These are phyloP conservation scores for Pissodes strobi DNA, from an alignment of 1,140 invertebrate genomes.

Conservation along the genomic window DNA sequence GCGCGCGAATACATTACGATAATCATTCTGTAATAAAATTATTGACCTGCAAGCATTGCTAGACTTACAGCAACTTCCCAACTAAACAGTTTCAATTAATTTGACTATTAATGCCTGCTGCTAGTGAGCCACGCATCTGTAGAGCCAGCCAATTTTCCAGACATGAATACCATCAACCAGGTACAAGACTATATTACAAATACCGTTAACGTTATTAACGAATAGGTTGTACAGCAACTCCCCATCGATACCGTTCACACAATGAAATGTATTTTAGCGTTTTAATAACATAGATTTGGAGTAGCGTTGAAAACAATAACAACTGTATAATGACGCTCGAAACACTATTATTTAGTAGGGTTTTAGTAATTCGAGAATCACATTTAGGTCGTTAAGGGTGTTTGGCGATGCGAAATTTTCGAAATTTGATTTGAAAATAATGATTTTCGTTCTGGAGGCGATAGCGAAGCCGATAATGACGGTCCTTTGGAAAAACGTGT, in stretches of 20 bases:
- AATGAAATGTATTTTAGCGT: constrained; percentile 34
- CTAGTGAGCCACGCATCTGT: too few species aligned
- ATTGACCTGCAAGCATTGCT: too few species aligned
- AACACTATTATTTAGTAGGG: constrained; percentile 30
- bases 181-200: background rate
- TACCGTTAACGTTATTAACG: background rate
- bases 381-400: constrained; percentile 31
- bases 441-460: constrained; percentile 3
- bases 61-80: too few species aligned
- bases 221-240: background rate
- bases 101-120: too few species aligned
- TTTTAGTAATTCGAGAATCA: constrained; percentile 30
- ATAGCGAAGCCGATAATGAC: constrained; percentile 1
- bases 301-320: constrained; percentile 32
- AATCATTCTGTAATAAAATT: too few species aligned
- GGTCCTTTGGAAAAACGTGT: too few species aligned
- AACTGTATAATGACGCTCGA: constrained; percentile 31
- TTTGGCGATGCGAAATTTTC: constrained; percentile 21
- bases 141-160: too few species aligned
- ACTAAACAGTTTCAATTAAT: too few species aligned
- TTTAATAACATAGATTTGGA: constrained; percentile 27
- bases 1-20: too few species aligned
- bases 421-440: constrained; percentile 36
- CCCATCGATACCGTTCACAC: background rate
- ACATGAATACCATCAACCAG: too few species aligned